Conservation (phyloP, 2,888 invertebrate species). For the Acholoe squamosa region DNA sequence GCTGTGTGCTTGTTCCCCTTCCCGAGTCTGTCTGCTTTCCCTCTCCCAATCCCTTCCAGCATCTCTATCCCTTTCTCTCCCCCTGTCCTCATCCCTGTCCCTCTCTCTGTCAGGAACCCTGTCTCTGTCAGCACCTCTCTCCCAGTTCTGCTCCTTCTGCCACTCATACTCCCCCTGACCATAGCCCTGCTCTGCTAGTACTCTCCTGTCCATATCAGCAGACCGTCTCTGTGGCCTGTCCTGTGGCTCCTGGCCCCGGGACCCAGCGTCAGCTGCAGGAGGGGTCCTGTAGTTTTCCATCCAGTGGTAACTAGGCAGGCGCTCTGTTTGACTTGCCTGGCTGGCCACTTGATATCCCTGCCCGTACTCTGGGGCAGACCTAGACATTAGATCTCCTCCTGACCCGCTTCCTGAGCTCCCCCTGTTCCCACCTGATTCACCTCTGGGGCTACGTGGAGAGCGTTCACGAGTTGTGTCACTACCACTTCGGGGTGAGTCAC, state of each 20-base stretch:
- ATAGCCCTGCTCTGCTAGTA: neutral
- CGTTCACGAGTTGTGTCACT: slow-evolving; percentile 15
- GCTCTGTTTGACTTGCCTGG: slow-evolving; percentile 26
- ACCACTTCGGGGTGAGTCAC: slow-evolving; percentile 41
- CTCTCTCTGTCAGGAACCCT: neutral
- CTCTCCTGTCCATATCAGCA: slow-evolving; percentile 20
- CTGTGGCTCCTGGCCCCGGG: neutral
- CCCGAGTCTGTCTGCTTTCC: neutral
- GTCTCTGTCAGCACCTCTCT: neutral
- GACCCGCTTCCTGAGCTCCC: neutral
- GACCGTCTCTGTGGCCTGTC: neutral
- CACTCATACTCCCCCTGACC: neutral
- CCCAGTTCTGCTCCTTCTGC: slow-evolving; percentile 4
- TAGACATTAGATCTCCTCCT: neutral
- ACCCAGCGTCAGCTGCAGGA: neutral
- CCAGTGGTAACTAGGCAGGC: slow-evolving; percentile 56
- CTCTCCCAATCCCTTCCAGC: neutral
- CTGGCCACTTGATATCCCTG: neutral
- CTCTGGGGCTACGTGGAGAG: neutral
- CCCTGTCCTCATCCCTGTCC: neutral
- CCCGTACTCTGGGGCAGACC: slow-evolving; percentile 42
- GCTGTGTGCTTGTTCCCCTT: neutral
- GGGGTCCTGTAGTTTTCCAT: slow-evolving; percentile 9
- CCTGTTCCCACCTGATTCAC: neutral
- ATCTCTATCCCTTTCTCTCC: neutral